Conservation (phyloP, 2,888 invertebrate genomes). For the Hirtodrosophila confusa region DNA sequence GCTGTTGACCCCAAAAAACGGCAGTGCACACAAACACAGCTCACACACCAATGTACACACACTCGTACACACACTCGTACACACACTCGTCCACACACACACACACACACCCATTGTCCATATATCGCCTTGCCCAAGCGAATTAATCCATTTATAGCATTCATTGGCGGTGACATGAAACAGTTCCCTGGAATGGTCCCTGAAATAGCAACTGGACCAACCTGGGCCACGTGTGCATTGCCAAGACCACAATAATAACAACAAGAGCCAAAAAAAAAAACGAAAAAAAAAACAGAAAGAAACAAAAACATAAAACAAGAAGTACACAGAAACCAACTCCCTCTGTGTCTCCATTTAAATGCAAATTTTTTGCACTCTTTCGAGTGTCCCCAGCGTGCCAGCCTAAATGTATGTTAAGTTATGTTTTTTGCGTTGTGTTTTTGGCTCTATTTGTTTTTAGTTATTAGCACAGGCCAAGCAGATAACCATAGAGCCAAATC, state of each 20-base stretch:
- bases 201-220: conserved; percentile 29
- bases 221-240: conserved; percentile 23
- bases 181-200: conserved; percentile 27
- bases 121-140: conserved; percentile 62
- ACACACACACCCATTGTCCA: conserved; percentile 18
- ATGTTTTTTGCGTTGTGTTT: conserved; percentile 30
- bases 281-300: not conserved
- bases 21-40: conserved; percentile 21
- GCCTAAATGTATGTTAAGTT: conserved; percentile 71
- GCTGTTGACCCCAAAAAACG: conserved; percentile 43
- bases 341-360: conserved; percentile 68
- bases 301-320: conserved; percentile 2
- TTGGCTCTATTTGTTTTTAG: conserved; percentile 16
- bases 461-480: conserved; percentile 53
- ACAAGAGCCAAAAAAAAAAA: conserved; percentile 12
- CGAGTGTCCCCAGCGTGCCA: conserved; percentile 28
- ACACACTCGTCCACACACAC: conserved; percentile 5
- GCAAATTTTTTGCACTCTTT: conserved; percentile 66
- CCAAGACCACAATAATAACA: conserved; percentile 22
- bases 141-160: conserved; percentile 78
- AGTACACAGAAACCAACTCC: conserved; percentile 5
- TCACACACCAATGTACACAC: not conserved
- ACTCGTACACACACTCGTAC: not conserved
- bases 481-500: conserved; percentile 21
- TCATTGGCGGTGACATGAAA: conserved; percentile 70